Evolutionary conservation across 2,797 vertebrate genomes (phyloP), one percentile per base, ranked within the genome.

Genomic region (Tragopan temminckii): DNA sequence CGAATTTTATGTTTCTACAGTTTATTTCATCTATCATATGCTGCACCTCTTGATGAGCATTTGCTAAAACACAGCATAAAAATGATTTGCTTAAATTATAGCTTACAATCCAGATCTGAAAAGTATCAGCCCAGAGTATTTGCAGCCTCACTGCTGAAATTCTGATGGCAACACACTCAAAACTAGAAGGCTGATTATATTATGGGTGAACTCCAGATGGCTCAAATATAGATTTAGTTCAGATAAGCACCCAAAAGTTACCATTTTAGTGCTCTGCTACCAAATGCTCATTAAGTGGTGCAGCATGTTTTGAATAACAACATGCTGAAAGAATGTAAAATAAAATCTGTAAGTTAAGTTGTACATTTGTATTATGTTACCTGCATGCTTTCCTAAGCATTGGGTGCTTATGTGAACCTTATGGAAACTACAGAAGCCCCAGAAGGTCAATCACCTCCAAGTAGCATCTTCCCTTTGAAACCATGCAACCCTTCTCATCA

Each of bases 1-100:
- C 75, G 11, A 14, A 67, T 72, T 88, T 36, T 70, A 67, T 21
- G 25, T 87, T 91, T 71, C 14, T 91, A 94, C 43, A 80, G 59
- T 63, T 80, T 13, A 23, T 81, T 81, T 91, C 35, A 79, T 79
- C 43, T 74, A 38, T 72, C 94, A 88, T 95, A 95, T 84, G 93
- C 93, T 96, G 94, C 90, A 97, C 76, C 94, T 81, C 93, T 96
- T 95, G 91, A 97, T 85, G 87, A 96, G 91, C 91, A 94, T 95
- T 95, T 95, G 89, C 83, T 91, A 84, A 87, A 96, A 90, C 3
- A 94, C 25, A 94, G 63, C 55, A 83, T 69, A 83, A 91, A 92
- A 89, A 72, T 36, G 74, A 64, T 31, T 67, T 83, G 27, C 36
- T 85, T 79, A 24, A 90, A 85, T 61, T 87, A 48, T 53, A 78